Conservation (phyloP, 2,888 invertebrate genomes). For the Habroteleia sp. region DNA sequence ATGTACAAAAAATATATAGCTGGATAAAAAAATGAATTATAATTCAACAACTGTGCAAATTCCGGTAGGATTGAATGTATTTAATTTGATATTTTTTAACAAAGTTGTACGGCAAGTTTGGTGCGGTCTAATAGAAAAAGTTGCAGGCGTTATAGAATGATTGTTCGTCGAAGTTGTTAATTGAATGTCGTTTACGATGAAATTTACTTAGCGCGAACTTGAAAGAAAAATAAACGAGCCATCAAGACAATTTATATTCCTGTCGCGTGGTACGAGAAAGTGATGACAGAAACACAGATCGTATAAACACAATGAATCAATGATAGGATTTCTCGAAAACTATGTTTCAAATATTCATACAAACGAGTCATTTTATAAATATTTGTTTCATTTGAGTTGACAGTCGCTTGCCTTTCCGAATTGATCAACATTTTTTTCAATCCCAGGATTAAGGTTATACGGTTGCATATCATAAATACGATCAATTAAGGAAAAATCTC, state of each 20-base stretch:
- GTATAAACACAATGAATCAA: conserved; percentile 27
- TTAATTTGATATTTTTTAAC: conserved; percentile 31
- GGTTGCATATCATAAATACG: too few relatives aligned
- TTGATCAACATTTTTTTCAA: too few relatives aligned
- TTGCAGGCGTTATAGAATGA: conserved; percentile 40
- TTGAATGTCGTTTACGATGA: conserved; percentile 49
- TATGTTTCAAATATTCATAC: conserved; percentile 37
- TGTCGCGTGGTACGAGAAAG: conserved; percentile 60
- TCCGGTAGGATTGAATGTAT: conserved; percentile 15
- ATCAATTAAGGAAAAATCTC: too few relatives aligned
- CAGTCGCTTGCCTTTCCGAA: too few relatives aligned
- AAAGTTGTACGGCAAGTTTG: conserved; percentile 33
- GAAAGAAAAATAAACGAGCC: conserved; percentile 55
- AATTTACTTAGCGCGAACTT: conserved; percentile 52
- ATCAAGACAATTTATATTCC: conserved; percentile 60
- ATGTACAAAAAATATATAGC: background rate
- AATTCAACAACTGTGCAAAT: conserved; percentile 2
- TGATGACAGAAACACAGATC: conserved; percentile 58
- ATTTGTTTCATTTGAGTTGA: too few relatives aligned
- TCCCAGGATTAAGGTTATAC: too few relatives aligned
- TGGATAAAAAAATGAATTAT: conserved; percentile 15
- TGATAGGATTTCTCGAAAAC: conserved; percentile 49
- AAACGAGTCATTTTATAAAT: background rate
- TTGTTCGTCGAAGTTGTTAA: conserved; percentile 57
- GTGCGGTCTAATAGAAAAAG: conserved; percentile 42